A percentile compares a stretch with the other conserved stretches of the same genome.
Evolutionary conservation across 2,113 vertebrate genomes (phyloP).

Genomic region (Chiloscyllium plagiosum): DNA sequence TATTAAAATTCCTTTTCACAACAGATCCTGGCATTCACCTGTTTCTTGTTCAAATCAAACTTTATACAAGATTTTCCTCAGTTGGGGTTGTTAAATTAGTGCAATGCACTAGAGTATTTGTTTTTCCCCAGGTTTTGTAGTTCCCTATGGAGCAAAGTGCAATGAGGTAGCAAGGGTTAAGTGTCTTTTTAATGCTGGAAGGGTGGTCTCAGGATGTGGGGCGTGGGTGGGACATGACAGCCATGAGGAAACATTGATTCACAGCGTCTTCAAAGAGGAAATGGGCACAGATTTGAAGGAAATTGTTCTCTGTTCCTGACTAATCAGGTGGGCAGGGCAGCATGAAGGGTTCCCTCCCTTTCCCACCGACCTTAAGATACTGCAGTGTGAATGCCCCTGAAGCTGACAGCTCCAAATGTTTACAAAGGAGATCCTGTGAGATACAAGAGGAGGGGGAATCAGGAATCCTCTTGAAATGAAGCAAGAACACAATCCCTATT

Average conservation of each 20-base stretch:
- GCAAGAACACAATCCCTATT: not conserved
- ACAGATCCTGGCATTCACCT: not conserved
- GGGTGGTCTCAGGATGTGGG: slow-evolving; percentile 51
- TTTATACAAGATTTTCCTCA: not conserved
- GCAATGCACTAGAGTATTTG: not conserved
- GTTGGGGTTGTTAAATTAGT: not conserved
- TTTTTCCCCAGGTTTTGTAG: not conserved
- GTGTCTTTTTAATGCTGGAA: slow-evolving; percentile 44
- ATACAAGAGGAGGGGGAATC: not conserved
- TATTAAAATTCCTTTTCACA: not conserved
- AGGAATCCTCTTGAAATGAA: not conserved
- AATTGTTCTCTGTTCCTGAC: slow-evolving; percentile 54
- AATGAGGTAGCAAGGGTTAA: slow-evolving; percentile 22
- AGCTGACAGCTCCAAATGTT: not conserved
- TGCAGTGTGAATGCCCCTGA: not conserved
- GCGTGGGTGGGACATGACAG: slow-evolving; percentile 43
- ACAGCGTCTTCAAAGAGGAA: slow-evolving; percentile 50
- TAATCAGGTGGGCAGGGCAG: slow-evolving; percentile 42
- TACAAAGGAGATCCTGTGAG: not conserved
- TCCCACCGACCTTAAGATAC: slow-evolving; percentile 37
- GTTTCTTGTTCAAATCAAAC: not conserved
- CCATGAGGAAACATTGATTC: slow-evolving; percentile 51
- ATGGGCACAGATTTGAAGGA: slow-evolving; percentile 48
- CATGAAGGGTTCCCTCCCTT: slow-evolving; percentile 13
- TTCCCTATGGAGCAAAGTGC: not conserved